Base-by-base conservation (phyloP, 1,140 invertebrate species). In the Paralvinella palmiformis region DNA sequence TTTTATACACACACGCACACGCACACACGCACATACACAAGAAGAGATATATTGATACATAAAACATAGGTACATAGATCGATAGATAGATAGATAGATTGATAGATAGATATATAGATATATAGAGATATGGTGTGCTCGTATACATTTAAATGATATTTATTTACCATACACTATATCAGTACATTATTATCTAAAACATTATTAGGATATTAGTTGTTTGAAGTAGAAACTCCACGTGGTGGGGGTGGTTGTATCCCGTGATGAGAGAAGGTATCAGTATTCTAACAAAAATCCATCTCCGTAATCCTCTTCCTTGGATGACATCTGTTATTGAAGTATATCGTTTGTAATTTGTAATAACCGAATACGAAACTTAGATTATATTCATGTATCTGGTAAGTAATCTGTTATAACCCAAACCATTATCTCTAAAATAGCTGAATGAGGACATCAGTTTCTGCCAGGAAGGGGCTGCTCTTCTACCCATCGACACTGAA, bases 391-490 rank as follows among this genome's bases (percentile, higher is more conserved):
- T 53, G 52, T 29, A 66, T 20, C 36, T 66, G 62, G 50, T 66
- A 66, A 62, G 33, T 15, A 66, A 44, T 24, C 64, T 59, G 22
- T 45, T 66, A 32, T 55, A 66, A 17, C 64, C 64, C 27, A 52
- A 59, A 0, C 62, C 36, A 41, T 56, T 33, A 53, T 61, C 48
- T 20, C 56, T 22, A 24, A 66, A 41, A 1, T 24, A 37, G 13
- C 52, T n/a, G 33, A 62, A 35, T 6, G 64, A 61, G n/a, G 62
- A 33, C 15, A 24, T n/a, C 27, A 66, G 62, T 27, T 50, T 41
- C 6, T 24, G 32, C 64, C 64, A 66, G 64, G 62, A 66, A 7
- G 48, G 52, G 24, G 64, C 59, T n/a, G 48, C 50, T 24, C 33
- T 55, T 41, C 57, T 61, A 1, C 64, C 64, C 17, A 52, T 48